phyloP scores from a whole-genome alignment of 1,140 invertebrate species.

The Pseudomyrmex sp. region DNA sequence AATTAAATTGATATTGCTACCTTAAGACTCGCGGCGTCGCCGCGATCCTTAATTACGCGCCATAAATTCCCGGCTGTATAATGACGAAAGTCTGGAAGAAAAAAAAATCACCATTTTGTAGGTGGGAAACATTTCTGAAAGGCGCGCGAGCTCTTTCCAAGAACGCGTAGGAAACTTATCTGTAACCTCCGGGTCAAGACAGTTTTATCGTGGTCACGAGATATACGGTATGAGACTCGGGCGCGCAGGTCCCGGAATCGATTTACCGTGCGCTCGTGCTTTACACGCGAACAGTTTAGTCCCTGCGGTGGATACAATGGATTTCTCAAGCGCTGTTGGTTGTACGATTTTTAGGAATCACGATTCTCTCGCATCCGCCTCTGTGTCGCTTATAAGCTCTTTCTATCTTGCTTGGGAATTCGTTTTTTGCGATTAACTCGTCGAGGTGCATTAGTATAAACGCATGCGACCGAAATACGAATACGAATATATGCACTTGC shows the following conservation, averaged over 20 bases:
- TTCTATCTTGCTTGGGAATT: slow-evolving; percentile 12
- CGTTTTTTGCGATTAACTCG: slow-evolving; percentile 39
- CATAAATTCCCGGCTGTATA: background rate
- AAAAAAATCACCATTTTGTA: slow-evolving; percentile 2
- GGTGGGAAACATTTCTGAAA: slow-evolving; percentile 34
- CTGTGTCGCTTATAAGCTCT: background rate
- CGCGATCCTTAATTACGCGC: slow-evolving; percentile 41
- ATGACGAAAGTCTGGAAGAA: slow-evolving; percentile 28
- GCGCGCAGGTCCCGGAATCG: slow-evolving; percentile 65
- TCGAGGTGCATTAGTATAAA: slow-evolving; percentile 67
- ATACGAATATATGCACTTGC: slow-evolving; percentile 3
- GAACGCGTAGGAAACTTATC: slow-evolving; percentile 53
- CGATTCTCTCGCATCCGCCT: background rate
- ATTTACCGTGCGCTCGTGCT: slow-evolving; percentile 56
- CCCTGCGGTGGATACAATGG: background rate
- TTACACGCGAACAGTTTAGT: slow-evolving; percentile 64
- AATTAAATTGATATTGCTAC: background rate
- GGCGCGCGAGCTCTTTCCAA: slow-evolving; percentile 15
- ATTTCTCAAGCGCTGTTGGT: slow-evolving; percentile 47
- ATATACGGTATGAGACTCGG: slow-evolving; percentile 35
- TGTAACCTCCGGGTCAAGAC: slow-evolving; percentile 62
- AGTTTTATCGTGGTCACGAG: slow-evolving; percentile 58
- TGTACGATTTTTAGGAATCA: slow-evolving; percentile 39
- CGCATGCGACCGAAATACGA: slow-evolving; percentile 45
- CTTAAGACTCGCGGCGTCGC: background rate